Evolutionary conservation across 2,113 vertebrate genomes (phyloP).

Genomic region (Gnathonemus echidnorhynchus): DNA sequence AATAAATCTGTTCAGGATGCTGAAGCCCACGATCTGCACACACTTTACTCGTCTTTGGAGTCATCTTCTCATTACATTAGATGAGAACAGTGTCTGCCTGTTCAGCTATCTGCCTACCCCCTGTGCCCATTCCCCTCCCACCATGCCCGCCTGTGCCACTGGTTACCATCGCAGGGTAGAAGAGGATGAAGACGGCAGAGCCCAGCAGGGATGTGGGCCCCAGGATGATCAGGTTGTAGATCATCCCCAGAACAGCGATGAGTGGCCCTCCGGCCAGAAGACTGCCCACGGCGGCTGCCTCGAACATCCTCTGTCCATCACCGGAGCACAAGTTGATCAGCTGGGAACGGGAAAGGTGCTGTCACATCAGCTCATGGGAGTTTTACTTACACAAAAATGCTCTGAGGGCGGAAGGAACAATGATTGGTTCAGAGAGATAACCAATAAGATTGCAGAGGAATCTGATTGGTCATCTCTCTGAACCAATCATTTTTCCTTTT

Average conservation of each 20-base stretch:
- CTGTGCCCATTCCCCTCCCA: background rate
- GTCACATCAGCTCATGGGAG: background rate
- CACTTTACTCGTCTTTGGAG: background rate
- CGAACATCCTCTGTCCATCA: slow-evolving; percentile 86
- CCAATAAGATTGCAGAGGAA: too few species aligned
- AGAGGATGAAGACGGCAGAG: slow-evolving; percentile 85
- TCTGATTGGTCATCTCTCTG: too few species aligned
- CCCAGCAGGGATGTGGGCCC: slow-evolving; percentile 85
- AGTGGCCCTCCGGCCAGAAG: slow-evolving; percentile 82
- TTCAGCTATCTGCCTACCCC: background rate
- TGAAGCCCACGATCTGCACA: background rate
- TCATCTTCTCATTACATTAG: background rate
- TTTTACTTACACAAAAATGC: too few species aligned
- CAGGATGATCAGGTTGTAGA: slow-evolving; percentile 78
- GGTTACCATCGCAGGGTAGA: slow-evolving; percentile 85
- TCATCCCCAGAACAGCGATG: slow-evolving; percentile 79
- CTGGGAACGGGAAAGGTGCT: slow-evolving; percentile 42
- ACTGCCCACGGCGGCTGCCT: slow-evolving; percentile 83
- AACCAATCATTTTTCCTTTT: too few species aligned
- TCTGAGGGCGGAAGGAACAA: too few species aligned
- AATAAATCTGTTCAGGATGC: background rate
- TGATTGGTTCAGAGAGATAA: too few species aligned
- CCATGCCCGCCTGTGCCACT: slow-evolving; percentile 26
- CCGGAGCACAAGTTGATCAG: slow-evolving; percentile 84
- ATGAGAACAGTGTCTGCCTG: background rate